Conservation (phyloP, 1,140 invertebrate species). For the Scaptomyza hsui region DNA sequence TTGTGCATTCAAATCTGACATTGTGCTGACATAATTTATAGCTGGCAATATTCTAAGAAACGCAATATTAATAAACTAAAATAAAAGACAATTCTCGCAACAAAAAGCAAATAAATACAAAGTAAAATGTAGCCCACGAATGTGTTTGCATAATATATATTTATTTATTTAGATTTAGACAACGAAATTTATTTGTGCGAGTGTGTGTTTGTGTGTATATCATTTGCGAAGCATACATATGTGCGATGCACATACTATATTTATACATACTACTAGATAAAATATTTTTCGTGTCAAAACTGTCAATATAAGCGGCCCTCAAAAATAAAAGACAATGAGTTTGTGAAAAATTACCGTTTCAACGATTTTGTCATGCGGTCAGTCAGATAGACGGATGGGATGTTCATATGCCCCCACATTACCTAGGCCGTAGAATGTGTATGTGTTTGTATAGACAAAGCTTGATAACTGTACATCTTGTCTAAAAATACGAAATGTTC, state of each 20-base stretch:
- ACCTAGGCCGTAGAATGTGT: slow-evolving; percentile 21
- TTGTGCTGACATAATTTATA: slow-evolving; percentile 19
- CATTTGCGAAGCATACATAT: not conserved
- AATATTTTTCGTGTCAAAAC: slow-evolving; percentile 64
- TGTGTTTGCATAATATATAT: slow-evolving; percentile 42
- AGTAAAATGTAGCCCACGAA: slow-evolving; percentile 22
- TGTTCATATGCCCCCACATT: slow-evolving; percentile 10
- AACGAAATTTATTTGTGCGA: slow-evolving; percentile 5
- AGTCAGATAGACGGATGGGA: slow-evolving; percentile 12
- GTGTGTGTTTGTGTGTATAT: slow-evolving; percentile 3
- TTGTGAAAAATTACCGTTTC: slow-evolving; percentile 57
- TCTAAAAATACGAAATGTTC: slow-evolving; percentile 65
- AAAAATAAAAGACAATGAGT: slow-evolving; percentile 55
- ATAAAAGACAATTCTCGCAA: not conserved
- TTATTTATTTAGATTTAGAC: slow-evolving; percentile 46
- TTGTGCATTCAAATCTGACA: slow-evolving; percentile 20
- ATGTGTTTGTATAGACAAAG: slow-evolving; percentile 17
- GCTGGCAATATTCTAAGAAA: not conserved
- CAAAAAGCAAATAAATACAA: slow-evolving; percentile 50
- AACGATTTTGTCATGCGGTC: slow-evolving; percentile 42
- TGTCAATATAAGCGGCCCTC: slow-evolving; percentile 60
- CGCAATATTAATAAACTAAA: slow-evolving; percentile 11
- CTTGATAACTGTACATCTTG: slow-evolving; percentile 52
- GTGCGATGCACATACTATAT: slow-evolving; percentile 1
- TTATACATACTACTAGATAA: slow-evolving; percentile 39